Evolutionary conservation across 2,888 invertebrate species (phyloP).

Genomic region (Acronicta psi): DNA sequence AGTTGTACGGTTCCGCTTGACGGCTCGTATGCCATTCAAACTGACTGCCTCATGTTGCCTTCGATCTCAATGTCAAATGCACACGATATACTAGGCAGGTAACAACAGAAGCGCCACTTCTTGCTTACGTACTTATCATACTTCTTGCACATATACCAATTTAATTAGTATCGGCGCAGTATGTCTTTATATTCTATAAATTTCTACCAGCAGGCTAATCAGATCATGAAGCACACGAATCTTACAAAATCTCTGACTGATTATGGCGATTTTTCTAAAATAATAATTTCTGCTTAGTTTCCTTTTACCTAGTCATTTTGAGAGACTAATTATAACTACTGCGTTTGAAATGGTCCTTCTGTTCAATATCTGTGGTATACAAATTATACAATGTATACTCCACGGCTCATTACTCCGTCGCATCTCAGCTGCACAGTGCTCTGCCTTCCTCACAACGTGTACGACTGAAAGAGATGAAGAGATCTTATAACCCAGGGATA

Average conservation of each 20-base stretch:
- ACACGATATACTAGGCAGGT: background rate
- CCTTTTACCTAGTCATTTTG: too few species aligned
- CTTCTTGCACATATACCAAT: too few species aligned
- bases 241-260: too few species aligned
- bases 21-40: background rate
- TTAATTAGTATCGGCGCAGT: too few species aligned
- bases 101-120: background rate
- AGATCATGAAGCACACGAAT: too few species aligned
- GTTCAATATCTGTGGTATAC: background rate
- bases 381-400: too few species aligned
- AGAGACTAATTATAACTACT: too few species aligned
- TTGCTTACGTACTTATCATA: too few species aligned
- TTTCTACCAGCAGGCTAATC: too few species aligned
- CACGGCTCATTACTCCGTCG: slow-evolving; percentile 31
- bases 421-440: slow-evolving; percentile 27
- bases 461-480: slow-evolving; percentile 8
- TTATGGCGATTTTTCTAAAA: too few species aligned
- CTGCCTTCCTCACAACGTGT: slow-evolving; percentile 8
- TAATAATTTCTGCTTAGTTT: too few species aligned
- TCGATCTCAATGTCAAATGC: slow-evolving; percentile 17
- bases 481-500: slow-evolving; percentile 11
- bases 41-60: slow-evolving; percentile 12
- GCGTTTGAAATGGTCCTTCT: slow-evolving; percentile 5
- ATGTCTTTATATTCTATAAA: too few species aligned
- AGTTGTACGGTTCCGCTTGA: slow-evolving; percentile 17